phyloP scores from a whole-genome alignment of 2,113 vertebrate genomes.

The Podarcis cretensis region DNA sequence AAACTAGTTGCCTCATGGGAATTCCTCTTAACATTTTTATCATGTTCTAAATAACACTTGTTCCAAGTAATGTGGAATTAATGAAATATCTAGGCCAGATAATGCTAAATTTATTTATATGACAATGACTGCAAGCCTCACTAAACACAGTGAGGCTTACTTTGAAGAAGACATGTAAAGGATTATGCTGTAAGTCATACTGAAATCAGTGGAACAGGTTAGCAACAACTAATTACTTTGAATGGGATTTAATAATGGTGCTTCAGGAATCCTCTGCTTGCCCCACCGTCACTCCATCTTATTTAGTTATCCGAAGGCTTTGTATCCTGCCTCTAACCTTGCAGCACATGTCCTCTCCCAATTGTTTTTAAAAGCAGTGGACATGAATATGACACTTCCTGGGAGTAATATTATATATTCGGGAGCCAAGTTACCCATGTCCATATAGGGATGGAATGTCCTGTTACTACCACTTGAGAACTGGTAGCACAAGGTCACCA shows the following conservation, averaged over 20 bases:
- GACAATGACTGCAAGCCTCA: not conserved
- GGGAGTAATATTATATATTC: not conserved
- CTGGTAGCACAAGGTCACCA: not conserved
- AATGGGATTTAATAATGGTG: too few relatives aligned
- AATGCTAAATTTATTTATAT: not conserved
- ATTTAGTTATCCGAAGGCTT: not conserved
- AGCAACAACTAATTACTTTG: not conserved
- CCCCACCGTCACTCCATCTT: not conserved
- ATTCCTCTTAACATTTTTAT: not conserved
- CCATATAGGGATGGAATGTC: not conserved
- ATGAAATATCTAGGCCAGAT: not conserved
- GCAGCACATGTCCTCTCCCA: not conserved
- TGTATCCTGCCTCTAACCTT: not conserved
- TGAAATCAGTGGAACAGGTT: not conserved
- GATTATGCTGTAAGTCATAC: too few relatives aligned
- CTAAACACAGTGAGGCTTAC: not conserved
- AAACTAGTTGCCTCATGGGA: not conserved
- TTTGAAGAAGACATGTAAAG: not conserved
- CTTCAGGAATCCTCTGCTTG: not conserved
- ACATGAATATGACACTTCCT: not conserved
- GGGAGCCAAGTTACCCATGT: not conserved
- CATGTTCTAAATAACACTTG: not conserved
- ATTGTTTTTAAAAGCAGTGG: constrained; percentile 7
- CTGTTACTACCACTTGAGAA: not conserved
- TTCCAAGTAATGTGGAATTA: not conserved